Percentiles rank a stretch among this genome's conserved stretches.
phyloP scores from a whole-genome alignment of 1,140 invertebrate species.

The Drosophila ohnishii region DNA sequence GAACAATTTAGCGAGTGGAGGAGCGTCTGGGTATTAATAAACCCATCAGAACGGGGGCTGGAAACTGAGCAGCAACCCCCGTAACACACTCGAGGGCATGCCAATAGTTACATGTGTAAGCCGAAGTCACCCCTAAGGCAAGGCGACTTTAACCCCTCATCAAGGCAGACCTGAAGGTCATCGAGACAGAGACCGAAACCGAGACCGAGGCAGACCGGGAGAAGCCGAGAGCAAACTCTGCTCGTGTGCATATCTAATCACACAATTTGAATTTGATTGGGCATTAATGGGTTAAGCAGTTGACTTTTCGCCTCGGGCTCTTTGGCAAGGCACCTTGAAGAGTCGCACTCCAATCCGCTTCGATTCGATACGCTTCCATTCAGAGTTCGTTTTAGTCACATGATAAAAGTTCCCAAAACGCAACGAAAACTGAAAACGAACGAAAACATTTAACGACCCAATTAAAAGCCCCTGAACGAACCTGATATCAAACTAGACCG shows the following conservation, averaged over 20 bases:
- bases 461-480: constrained; percentile 72
- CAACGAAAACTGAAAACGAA: constrained; percentile 30
- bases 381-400: constrained; percentile 49
- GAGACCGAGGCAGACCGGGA: not conserved
- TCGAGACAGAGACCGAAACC: not conserved
- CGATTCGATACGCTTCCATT: constrained; percentile 26
- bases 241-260: constrained; percentile 67
- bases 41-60: constrained; percentile 68
- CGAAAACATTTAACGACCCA: constrained; percentile 76
- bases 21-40: constrained; percentile 66
- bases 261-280: constrained; percentile 71
- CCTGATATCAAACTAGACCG: constrained; percentile 69
- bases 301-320: constrained; percentile 54
- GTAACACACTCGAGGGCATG: constrained; percentile 49
- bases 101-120: constrained; percentile 71
- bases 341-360: constrained; percentile 24
- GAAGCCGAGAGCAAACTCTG: constrained; percentile 4
- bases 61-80: constrained; percentile 58
- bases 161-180: constrained; percentile 62
- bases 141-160: constrained; percentile 46
- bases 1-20: constrained; percentile 66
- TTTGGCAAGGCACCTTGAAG: constrained; percentile 62
- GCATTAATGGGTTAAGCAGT: constrained; percentile 74
- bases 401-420: constrained; percentile 31
- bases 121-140: constrained; percentile 54